Percentiles rank a stretch among this genome's conserved stretches.
Conservation (phyloP, 2,888 invertebrate genomes). For the Tenthredo amoena region DNA sequence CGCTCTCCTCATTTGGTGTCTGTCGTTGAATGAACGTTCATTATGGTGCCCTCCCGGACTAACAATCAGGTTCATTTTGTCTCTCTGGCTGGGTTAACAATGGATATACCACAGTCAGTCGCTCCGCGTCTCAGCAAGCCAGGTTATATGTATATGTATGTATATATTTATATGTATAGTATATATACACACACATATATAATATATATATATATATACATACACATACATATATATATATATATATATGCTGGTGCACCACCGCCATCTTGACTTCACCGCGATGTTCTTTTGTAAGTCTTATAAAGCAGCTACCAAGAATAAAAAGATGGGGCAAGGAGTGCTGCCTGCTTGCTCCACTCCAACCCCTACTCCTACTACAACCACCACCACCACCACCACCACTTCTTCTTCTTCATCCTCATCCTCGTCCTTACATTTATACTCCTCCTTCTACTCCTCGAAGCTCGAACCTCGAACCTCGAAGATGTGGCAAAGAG, state of each 20-base stretch:
- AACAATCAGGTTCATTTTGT: constrained; percentile 77
- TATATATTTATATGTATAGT: too few species aligned
- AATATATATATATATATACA: background rate
- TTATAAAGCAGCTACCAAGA: constrained; percentile 68
- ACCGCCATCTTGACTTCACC: constrained; percentile 74
- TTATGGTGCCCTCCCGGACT: constrained; percentile 75
- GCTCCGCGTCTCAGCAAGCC: constrained; percentile 1
- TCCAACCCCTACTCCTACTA: constrained; percentile 49
- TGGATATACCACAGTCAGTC: constrained; percentile 62
- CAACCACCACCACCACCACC: background rate
- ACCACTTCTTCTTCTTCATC: background rate
- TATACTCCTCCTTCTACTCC: constrained; percentile 13
- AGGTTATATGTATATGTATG: too few species aligned
- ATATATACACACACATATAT: background rate
- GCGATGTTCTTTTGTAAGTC: constrained; percentile 75
- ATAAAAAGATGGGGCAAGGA: constrained; percentile 38
- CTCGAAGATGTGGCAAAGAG: constrained; percentile 19
- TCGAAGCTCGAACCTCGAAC: background rate
- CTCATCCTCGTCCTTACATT: constrained; percentile 51
- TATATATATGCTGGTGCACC: background rate
- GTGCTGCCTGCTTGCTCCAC: constrained; percentile 19
- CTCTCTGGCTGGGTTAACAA: constrained; percentile 75
- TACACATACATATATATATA: too few species aligned
- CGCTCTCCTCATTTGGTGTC: constrained; percentile 73
- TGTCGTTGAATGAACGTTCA: constrained; percentile 75